A percentile compares a stretch with the other conserved stretches of the same genome.
Conservation (phyloP, 2,113 vertebrate species). For the Puma concolor region DNA sequence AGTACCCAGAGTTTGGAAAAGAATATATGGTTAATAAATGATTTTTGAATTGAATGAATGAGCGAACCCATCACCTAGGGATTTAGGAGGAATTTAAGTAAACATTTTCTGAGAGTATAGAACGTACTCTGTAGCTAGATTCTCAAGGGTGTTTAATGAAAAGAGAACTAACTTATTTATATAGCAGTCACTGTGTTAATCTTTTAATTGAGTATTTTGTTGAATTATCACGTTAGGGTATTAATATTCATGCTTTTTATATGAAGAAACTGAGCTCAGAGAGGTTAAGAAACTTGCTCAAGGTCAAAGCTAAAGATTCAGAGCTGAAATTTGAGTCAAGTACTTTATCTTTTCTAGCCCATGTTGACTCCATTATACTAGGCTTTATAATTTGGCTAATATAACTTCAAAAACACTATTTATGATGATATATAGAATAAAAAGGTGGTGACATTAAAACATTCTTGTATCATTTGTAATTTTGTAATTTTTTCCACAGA, state of each 20-base stretch:
- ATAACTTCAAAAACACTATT: background rate
- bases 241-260: background rate
- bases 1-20: background rate
- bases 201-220: background rate
- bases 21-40: background rate
- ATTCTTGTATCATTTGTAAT: background rate
- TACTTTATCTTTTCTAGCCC: background rate
- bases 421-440: background rate
- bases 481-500: background rate
- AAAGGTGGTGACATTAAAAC: background rate
- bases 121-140: background rate
- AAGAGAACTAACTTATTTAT: background rate
- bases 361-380: background rate
- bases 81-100: constrained; percentile 5
- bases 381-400: background rate
- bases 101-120: background rate
- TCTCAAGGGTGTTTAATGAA: background rate
- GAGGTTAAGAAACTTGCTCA: background rate
- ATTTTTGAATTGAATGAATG: background rate
- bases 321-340: background rate
- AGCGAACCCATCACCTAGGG: background rate
- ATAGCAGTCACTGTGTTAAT: background rate
- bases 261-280: background rate
- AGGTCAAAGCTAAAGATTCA: background rate
- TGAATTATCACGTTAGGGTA: background rate